Conservation (phyloP, 2,113 vertebrate species). For the Crotophaga sulcirostris region DNA sequence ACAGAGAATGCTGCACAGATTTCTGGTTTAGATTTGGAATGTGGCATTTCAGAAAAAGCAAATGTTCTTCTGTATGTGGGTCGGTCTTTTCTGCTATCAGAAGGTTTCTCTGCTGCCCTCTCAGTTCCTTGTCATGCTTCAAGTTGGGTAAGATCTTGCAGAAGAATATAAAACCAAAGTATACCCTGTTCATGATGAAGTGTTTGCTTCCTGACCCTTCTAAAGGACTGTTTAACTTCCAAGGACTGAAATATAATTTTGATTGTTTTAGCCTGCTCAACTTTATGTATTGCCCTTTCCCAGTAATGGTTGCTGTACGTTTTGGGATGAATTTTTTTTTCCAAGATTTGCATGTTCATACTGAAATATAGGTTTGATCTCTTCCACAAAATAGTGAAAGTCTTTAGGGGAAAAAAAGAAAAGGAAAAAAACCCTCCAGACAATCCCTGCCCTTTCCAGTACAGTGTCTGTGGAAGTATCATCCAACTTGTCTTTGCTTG, state of each 20-base stretch:
- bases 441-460: neutral
- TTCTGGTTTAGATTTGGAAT: neutral
- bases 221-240: neutral
- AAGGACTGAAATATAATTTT: neutral
- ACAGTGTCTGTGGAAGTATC: neutral
- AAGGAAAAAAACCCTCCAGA: no score
- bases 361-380: neutral
- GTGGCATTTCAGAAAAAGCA: neutral
- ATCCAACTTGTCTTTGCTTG: neutral
- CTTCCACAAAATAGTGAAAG: neutral
- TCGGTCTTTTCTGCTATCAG: neutral
- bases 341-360: neutral
- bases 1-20: neutral
- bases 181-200: neutral
- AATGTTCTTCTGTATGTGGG: neutral
- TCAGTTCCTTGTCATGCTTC: accelerated
- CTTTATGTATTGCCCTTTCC: neutral
- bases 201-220: neutral
- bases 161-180: neutral
- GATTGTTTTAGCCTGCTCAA: neutral
- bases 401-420: neutral
- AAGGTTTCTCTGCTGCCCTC: neutral
- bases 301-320: neutral
- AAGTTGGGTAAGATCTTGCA: neutral
- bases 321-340: neutral